Evolutionary conservation across 2,888 invertebrate species (phyloP), one percentile per base, ranked within the genome.

Genomic region (Drosophila subquinaria): DNA sequence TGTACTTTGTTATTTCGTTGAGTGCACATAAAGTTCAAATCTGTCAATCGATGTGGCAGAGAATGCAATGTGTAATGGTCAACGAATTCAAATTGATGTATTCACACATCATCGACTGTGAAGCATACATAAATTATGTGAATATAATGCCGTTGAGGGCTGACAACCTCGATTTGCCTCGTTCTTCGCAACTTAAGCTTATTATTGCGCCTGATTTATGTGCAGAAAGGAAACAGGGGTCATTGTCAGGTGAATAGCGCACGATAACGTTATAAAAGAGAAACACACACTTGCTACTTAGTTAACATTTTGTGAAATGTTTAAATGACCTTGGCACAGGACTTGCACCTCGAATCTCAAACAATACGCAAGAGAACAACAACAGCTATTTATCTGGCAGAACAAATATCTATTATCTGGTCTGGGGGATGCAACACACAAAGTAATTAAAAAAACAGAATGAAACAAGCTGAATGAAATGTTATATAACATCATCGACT

Each of bases 81-180:
- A 69, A n/a, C 47, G 33, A 30, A 60, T 33, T 27, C 47, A 48
- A 64, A 73, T 68, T 62, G 64, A 73, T 61, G 69, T 62, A 43
- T 42, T 11, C 50, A 30, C 78, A 53, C 64, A 62, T 73, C 57
- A 42, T 15, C 64, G 61, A 45, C 13, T 53, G 45, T 33, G 13
- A 20, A 43, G 23, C 40, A 20, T 23, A 35, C 33, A 55, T 43
- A 52, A 60, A 47, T 64, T 40, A 53, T 68, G 73, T 9, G 15
- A 38, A 23, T 61, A 36, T 36, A 55, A 17, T 33, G 33, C 33
- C 33, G 11, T 9, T 6, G 15, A 60, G 30, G 15, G 17, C 38
- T 15, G 8, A 43, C 15, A 35, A 20, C 9, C 15, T 47, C 20
- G 40, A 11, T 17, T 33, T 11, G 4, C 2, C 5, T 15, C 27